phyloP scores from a whole-genome alignment of 2,888 invertebrate genomes.

The Ophioninae sp. region DNA sequence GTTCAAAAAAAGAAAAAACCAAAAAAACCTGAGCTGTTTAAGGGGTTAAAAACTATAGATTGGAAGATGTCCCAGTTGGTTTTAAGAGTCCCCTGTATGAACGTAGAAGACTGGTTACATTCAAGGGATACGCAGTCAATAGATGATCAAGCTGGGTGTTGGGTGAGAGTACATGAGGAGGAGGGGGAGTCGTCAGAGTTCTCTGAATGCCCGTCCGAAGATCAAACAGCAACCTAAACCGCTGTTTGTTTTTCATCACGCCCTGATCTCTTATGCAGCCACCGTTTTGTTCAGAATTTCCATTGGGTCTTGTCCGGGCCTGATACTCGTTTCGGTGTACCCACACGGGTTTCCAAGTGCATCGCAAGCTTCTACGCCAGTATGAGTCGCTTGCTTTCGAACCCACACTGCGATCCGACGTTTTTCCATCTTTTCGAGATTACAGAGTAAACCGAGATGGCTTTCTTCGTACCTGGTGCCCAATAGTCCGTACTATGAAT shows the following conservation, averaged over 20 bases:
- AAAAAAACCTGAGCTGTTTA: too few relatives aligned
- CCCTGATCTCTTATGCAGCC: slow-evolving; percentile 80
- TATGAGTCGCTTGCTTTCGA: slow-evolving; percentile 16
- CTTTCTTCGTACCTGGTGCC: slow-evolving; percentile 26
- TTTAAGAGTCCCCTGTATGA: slow-evolving; percentile 2
- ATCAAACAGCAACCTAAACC: slow-evolving; percentile 81
- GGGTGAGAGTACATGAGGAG: slow-evolving; percentile 33
- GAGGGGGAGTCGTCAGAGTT: slow-evolving; percentile 73
- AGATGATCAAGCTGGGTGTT: slow-evolving; percentile 74
- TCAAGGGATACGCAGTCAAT: slow-evolving; percentile 74
- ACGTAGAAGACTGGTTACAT: slow-evolving; percentile 26
- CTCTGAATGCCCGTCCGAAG: slow-evolving; percentile 79
- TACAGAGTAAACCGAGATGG: slow-evolving; percentile 25
- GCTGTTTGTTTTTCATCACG: slow-evolving; percentile 81
- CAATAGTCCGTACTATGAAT: slow-evolving; percentile 27
- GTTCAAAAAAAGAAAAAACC: too few relatives aligned
- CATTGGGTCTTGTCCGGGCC: slow-evolving; percentile 72
- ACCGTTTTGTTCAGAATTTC: slow-evolving; percentile 80
- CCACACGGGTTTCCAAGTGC: neutral
- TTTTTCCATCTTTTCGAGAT: slow-evolving; percentile 39
- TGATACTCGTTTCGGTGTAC: slow-evolving; percentile 50
- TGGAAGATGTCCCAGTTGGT: neutral
- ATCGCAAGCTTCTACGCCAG: slow-evolving; percentile 4
- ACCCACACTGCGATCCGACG: slow-evolving; percentile 7
- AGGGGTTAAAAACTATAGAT: neutral